These are phyloP conservation scores for Drosophila mayri DNA, from an alignment of 1,140 invertebrate genomes.

Conservation along the genomic window DNA sequence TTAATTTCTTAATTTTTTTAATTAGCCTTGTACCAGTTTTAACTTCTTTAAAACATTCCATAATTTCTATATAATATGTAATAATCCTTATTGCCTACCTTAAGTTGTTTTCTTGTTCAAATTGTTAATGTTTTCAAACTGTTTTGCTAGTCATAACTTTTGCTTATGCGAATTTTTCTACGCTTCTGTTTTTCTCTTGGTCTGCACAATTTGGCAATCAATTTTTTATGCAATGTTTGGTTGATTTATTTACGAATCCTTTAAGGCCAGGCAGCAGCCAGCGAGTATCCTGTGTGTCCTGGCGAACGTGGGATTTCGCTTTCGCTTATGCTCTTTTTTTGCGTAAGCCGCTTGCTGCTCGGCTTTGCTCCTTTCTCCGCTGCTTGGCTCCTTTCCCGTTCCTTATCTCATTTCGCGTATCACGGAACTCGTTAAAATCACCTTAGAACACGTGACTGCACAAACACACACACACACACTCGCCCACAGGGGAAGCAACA, in stretches of 20 bases:
- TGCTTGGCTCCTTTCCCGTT: constrained; percentile 32
- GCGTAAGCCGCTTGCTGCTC: constrained; percentile 28
- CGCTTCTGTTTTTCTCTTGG: not conserved
- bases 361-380: constrained; percentile 14
- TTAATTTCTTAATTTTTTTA: not conserved
- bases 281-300: constrained; percentile 41
- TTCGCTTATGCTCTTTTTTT: constrained; percentile 20
- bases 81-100: constrained; percentile 7
- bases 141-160: constrained; percentile 16
- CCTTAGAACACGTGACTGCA: constrained; percentile 80
- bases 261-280: constrained; percentile 10
- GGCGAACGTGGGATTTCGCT: constrained; percentile 23
- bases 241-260: constrained; percentile 48
- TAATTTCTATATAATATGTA: not conserved
- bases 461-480: constrained; percentile 22
- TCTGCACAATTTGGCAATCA: constrained; percentile 55
- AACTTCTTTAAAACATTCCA: not conserved
- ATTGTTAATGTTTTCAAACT: constrained; percentile 11
- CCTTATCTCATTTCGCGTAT: constrained; percentile 80
- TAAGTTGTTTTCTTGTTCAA: constrained; percentile 6
- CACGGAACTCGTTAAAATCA: constrained; percentile 82
- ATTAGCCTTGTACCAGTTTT: not conserved
- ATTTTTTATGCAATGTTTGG: constrained; percentile 59
- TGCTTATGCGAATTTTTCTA: constrained; percentile 8
- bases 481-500: constrained; percentile 44